Evolutionary conservation across 37 sponge, comb jelly and placozoan genomes (phyloP), one percentile per base, ranked within the genome.

Genomic region (Axinella damicornis): DNA sequence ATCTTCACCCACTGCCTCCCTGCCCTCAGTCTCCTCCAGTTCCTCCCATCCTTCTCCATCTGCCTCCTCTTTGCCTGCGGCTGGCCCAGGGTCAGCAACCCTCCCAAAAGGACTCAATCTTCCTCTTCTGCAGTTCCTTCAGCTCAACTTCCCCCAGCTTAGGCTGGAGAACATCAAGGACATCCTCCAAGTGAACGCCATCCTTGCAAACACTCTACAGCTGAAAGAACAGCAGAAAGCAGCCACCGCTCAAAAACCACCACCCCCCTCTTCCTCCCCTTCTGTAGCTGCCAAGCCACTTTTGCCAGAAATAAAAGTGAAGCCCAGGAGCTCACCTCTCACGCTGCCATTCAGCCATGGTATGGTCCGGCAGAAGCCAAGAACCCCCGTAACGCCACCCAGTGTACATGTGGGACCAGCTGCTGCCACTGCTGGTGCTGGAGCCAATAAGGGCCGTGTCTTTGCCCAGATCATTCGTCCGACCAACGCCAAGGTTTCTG

Each of bases 121-220:
- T 14, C 87, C 80, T 53, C 71, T 86, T 27, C 71, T 79, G 28
- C 73, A 86, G 73, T 86, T 86, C 37, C 70, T 86, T 17, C 60
- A 86, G 22, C 41, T 52, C 14, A 86, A 86, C 40, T 86, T 86
- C 37, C 85, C 79, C 1, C 24, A 41, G 5, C 78, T 78, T 57
- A 69, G 59, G 15, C 22, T 79, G 4, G 74, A 77, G 55, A 69
- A 28, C 66, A 65, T 79, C 58, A 69, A 74, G 31, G 75, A 83
- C n/a, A 63, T 83, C 21, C 53, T 71, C 64, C 78, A 61, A 53
- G 65, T 79, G 12, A 63, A 79, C 54, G 25, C 71, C 60, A 52
- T 77, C 53, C 32, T 69, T 17, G 60, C 80, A 53, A 71, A 78
- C 27, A 31, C 33, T 15, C 80, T 79, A 19, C 76, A 79, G 37